Percentiles rank a stretch among this genome's conserved stretches.
Conservation (phyloP, 1,140 invertebrate genomes). For the Drosophila quadrilineata region DNA sequence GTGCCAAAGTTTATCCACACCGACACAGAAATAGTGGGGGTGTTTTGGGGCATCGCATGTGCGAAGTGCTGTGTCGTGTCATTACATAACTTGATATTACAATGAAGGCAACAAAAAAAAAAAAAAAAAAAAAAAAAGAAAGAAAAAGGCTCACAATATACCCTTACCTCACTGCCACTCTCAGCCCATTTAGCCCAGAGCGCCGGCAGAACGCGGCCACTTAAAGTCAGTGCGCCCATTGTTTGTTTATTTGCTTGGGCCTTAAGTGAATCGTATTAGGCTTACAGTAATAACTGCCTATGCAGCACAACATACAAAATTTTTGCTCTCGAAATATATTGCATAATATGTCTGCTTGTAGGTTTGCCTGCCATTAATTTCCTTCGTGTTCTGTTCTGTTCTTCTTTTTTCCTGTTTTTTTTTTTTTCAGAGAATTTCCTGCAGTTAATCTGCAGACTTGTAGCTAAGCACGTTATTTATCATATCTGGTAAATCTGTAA, state of each 20-base stretch:
- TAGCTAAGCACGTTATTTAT: neutral
- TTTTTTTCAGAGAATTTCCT: slow-evolving; percentile 2
- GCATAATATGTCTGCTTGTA: no score
- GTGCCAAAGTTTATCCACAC: slow-evolving; percentile 42
- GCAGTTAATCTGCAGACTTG: slow-evolving; percentile 6
- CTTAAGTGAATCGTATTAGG: slow-evolving; percentile 18
- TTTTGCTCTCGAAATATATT: neutral
- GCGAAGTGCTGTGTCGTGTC: slow-evolving; percentile 55
- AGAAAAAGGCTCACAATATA: slow-evolving; percentile 28
- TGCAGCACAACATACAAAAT: slow-evolving; percentile 7
- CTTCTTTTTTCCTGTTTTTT: no score
- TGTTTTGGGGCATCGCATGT: no score
- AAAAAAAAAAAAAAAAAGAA: no score
- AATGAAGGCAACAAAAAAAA: slow-evolving; percentile 28
- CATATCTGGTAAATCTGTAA: neutral
- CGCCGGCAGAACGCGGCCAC: slow-evolving; percentile 29
- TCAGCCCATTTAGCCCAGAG: slow-evolving; percentile 29
- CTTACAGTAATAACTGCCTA: slow-evolving; percentile 21
- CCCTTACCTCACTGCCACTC: slow-evolving; percentile 3
- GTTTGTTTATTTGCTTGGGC: slow-evolving; percentile 38
- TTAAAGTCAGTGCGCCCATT: slow-evolving; percentile 36
- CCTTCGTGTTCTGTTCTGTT: no score
- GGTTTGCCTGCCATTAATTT: no score
- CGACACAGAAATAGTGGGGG: neutral
- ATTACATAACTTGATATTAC: slow-evolving; percentile 63